phyloP scores from a whole-genome alignment of 2,113 vertebrate species.

The Apeltes quadracus region DNA sequence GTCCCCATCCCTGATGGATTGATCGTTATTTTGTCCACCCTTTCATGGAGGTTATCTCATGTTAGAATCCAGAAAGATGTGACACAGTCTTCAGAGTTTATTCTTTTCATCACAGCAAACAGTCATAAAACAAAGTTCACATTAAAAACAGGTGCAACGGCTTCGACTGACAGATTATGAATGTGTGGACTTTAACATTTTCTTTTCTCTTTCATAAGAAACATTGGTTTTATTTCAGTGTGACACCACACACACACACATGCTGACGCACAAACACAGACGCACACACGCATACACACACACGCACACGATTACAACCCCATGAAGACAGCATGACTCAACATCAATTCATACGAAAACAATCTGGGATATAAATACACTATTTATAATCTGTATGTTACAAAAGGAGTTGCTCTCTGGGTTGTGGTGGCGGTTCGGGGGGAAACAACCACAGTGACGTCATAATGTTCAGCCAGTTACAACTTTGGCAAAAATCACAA shows the following conservation, averaged over 20 bases:
- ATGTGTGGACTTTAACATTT: slow-evolving; percentile 40
- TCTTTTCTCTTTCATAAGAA: slow-evolving; percentile 46
- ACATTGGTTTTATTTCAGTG: slow-evolving; percentile 36
- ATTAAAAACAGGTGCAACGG: slow-evolving; percentile 52
- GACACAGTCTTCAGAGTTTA: slow-evolving; percentile 37
- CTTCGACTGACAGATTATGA: slow-evolving; percentile 59
- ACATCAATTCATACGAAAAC: slow-evolving; percentile 65
- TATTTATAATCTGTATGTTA: slow-evolving; percentile 65
- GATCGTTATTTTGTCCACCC: not conserved
- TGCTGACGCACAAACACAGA: too few species aligned
- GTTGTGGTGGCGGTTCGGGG: slow-evolving; percentile 11
- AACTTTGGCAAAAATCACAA: slow-evolving; percentile 51
- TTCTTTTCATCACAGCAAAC: slow-evolving; percentile 49
- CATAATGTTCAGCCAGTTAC: slow-evolving; percentile 54
- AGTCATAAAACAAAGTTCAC: slow-evolving; percentile 39
- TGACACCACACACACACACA: slow-evolving; percentile 23
- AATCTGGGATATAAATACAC: slow-evolving; percentile 57
- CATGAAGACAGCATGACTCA: slow-evolving; percentile 33
- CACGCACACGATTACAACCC: slow-evolving; percentile 34
- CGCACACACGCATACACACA: not conserved
- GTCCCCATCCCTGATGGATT: too few species aligned
- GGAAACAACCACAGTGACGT: slow-evolving; percentile 57
- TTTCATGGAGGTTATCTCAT: not conserved
- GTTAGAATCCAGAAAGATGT: not conserved
- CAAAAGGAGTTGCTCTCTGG: slow-evolving; percentile 49